phyloP scores from a whole-genome alignment of 1,140 invertebrate genomes.

The Heliconius congener region DNA sequence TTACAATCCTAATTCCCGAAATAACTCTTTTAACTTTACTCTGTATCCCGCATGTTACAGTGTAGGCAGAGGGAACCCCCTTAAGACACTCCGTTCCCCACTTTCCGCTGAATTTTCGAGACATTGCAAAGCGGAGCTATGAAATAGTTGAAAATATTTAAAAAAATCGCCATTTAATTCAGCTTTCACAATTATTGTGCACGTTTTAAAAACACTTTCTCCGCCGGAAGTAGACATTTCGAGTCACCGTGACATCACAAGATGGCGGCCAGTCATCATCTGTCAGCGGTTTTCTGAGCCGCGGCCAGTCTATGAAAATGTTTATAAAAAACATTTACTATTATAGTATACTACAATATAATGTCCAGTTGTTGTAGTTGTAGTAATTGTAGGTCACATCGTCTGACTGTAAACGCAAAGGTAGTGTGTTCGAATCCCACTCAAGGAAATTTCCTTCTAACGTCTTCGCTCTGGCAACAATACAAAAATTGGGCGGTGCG shows the following conservation, averaged over 20 bases:
- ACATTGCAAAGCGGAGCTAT: too few relatives aligned
- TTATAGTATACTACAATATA: neutral
- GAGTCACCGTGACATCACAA: conserved; percentile 56
- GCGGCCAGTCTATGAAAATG: conserved; percentile 3
- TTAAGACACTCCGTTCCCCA: neutral
- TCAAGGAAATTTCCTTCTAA: too few relatives aligned
- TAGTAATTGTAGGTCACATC: too few relatives aligned
- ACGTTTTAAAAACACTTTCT: conserved; percentile 54
- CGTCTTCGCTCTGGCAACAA: too few relatives aligned
- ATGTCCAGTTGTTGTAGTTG: too few relatives aligned
- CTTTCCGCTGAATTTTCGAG: neutral
- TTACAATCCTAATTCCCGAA: too few relatives aligned
- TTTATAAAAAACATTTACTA: conserved; percentile 14
- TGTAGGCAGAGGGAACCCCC: neutral
- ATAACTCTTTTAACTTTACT: too few relatives aligned
- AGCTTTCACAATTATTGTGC: conserved; percentile 57
- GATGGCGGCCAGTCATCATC: conserved; percentile 53
- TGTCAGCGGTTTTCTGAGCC: conserved; percentile 48
- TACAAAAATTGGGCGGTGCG: too few relatives aligned
- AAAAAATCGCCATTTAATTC: conserved; percentile 27
- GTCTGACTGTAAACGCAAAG: too few relatives aligned
- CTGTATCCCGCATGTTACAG: too few relatives aligned
- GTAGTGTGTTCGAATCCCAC: too few relatives aligned
- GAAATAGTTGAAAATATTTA: neutral
- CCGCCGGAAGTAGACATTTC: conserved; percentile 40